Evolutionary conservation across 2,797 vertebrate species (phyloP), one percentile per base, ranked within the genome.

Genomic region (Poeciliopsis gracilis): DNA sequence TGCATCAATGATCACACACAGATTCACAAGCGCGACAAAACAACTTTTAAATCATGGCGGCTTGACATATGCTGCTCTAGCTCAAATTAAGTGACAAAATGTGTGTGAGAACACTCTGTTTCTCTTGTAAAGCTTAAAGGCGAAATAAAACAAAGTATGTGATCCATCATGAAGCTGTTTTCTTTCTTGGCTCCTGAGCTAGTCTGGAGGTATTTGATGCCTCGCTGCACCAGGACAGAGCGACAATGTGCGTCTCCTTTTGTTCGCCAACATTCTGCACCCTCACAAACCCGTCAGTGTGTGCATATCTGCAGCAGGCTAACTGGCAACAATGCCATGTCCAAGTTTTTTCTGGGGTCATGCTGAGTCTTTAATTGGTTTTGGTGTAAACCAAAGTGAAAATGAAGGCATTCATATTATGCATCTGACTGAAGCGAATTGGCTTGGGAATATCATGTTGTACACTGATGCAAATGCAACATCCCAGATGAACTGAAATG

Each of bases 201-300:
- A 75, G 73, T 80, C 78, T 82, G 81, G 82, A 82, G 86, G 82
- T 88, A 88, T 93, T 91, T 92, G 87, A 92, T 79, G 92, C 92
- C 85, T 92, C 85, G 46, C 82, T 94, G 92, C 91, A 92, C 93
- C 86, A 57, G 86, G 85, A 95, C 93, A 94, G 91, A 90, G 91
- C 73, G 20, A 92, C 90, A 89, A 92, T 93, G 91, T 93, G 90
- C 85, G 80, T 77, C 76, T 82, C 82, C 79, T 88, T 93, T 93
- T 94, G 91, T 93, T 82, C 85, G 81, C 80, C 89, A 76, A 76
- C 70, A 79, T 79, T 90, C 85, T 90, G 25, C 89, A 88, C 81
- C 61, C 85, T 87, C 85, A 92, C 93, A 93, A 90, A 86, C 67
- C 55, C 84, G 84, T 90, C 86, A 93, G 84, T 90, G 92, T 93